Evolutionary conservation across 2,888 invertebrate species (phyloP), one percentile per base, ranked within the genome.

Genomic region (Bibio marci): DNA sequence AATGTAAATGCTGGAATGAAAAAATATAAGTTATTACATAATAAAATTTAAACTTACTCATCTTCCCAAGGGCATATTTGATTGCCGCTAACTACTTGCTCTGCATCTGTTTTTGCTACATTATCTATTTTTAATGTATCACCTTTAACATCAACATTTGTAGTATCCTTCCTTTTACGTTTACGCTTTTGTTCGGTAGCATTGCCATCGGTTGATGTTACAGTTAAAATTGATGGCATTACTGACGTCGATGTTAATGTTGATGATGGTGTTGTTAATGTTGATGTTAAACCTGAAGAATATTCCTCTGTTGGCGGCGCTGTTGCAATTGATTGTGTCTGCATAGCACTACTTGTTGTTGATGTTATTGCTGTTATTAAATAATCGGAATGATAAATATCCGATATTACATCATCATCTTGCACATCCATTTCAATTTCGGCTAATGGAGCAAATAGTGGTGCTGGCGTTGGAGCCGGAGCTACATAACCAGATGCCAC

Each of bases 1-100:
- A 30, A 30, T 8, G n/a, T n/a, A n/a, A n/a, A n/a, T n/a, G n/a
- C n/a, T n/a, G n/a, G n/a, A n/a, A n/a, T n/a, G n/a, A n/a, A n/a
- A n/a, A n/a, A n/a, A n/a, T n/a, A n/a, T n/a, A n/a, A n/a, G n/a
- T n/a, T n/a, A n/a, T n/a, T n/a, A n/a, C n/a, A n/a, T n/a, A n/a
- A 41, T 40, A 40, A 35, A 38, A 45, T 39, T 38, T 43, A 63
- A 19, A 81, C 87, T 83, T 72, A 88, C 88, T 88, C 87, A 67
- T 88, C 86, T 72, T 88, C 88, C 88, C 90, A 90, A 42, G 88
- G 88, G 69, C 88, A 90, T 58, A 88, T 77, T 65, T 86, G 82
- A 65, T 80, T 83, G 63, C 73, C 72, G 64, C 76, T 73, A 10
- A 4, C 8, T 4, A 4, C 8, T 22, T 22, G 22, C 22, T 22